Conservation (phyloP, 2,888 invertebrate genomes). For the Taphrorychus bicolor region DNA sequence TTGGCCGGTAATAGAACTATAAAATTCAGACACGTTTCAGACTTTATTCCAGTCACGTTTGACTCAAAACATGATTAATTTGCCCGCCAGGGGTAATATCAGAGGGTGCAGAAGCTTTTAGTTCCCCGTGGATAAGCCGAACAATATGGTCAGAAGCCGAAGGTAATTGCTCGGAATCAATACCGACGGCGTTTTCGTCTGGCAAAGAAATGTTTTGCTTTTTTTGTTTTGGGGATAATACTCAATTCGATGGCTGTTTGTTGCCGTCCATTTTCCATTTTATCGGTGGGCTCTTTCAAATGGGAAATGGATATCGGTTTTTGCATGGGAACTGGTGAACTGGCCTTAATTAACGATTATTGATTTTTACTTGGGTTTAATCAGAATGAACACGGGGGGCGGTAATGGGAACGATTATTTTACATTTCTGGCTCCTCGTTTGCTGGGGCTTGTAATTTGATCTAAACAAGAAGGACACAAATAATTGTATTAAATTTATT, state of each 20-base stretch:
- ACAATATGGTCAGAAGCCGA: conserved; percentile 6
- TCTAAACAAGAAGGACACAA: too few species aligned
- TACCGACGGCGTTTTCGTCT: neutral
- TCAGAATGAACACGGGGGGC: conserved; percentile 2
- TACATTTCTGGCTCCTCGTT: too few species aligned
- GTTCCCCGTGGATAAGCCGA: conserved; percentile 3
- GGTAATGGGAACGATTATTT: neutral
- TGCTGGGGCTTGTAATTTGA: too few species aligned
- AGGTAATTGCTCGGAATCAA: neutral
- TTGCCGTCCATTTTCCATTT: neutral
- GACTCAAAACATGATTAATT: conserved; percentile 14
- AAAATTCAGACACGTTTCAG: neutral
- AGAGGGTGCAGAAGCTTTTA: conserved; percentile 15
- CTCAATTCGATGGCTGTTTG: neutral
- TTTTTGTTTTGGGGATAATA: too few species aligned
- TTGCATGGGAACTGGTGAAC: neutral
- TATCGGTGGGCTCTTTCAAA: conserved; percentile 1
- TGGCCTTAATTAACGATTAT: conserved; percentile 20
- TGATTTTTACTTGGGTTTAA: conserved; percentile 17
- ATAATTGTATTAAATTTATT: too few species aligned
- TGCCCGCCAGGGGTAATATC: neutral
- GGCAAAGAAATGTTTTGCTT: too few species aligned
- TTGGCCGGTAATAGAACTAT: neutral
- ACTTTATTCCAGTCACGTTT: conserved; percentile 21
- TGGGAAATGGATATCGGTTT: conserved; percentile 6